These are phyloP conservation scores for Dasypogon diadema DNA, from an alignment of 2,888 invertebrate genomes.

Conservation along the genomic window DNA sequence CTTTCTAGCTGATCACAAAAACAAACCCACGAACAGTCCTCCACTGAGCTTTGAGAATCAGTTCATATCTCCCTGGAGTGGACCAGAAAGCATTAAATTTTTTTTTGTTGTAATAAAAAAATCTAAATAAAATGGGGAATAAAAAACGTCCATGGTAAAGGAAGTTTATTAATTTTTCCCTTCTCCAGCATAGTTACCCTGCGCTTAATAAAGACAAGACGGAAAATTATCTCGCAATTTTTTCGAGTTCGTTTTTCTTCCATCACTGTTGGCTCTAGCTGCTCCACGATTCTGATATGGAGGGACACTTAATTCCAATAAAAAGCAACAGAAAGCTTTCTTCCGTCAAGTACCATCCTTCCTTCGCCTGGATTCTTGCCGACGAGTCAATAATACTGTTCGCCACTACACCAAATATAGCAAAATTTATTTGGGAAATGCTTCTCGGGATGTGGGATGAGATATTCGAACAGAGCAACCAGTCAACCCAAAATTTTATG, in stretches of 20 bases:
- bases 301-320: constrained; percentile 44
- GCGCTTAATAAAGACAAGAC: constrained; percentile 30
- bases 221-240: constrained; percentile 33
- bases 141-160: neutral
- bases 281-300: neutral
- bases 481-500: constrained; percentile 28
- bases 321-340: constrained; percentile 39
- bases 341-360: neutral
- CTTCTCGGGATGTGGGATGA: neutral
- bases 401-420: constrained; percentile 37
- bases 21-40: neutral
- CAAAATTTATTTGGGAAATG: constrained; percentile 36
- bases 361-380: neutral
- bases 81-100: neutral
- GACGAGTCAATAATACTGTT: constrained; percentile 39
- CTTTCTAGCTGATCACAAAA: neutral
- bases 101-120: constrained; percentile 14
- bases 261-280: neutral
- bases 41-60: neutral
- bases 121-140: neutral
- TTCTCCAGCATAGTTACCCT: neutral
- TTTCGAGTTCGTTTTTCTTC: constrained; percentile 11
- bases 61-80: neutral
- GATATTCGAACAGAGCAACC: neutral
- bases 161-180: constrained; percentile 34